Evolutionary conservation across 2,113 vertebrate genomes (phyloP).

Genomic region (Zeus faber): DNA sequence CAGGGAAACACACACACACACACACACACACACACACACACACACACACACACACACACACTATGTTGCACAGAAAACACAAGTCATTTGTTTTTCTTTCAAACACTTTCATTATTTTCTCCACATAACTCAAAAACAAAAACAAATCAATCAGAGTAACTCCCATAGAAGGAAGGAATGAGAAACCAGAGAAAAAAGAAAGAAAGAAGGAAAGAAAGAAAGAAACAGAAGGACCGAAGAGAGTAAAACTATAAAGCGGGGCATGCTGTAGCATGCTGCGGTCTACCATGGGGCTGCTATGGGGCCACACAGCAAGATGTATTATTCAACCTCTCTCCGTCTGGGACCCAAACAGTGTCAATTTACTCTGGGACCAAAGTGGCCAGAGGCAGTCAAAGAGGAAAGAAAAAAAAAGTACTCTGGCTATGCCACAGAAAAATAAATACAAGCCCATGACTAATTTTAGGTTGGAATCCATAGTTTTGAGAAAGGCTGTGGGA

Average conservation of each 20-base stretch:
- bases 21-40: slow-evolving; percentile 10
- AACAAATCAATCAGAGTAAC: slow-evolving; percentile 51
- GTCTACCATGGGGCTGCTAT: slow-evolving; percentile 34
- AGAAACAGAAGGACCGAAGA: slow-evolving; percentile 31
- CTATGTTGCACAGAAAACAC: slow-evolving; percentile 16
- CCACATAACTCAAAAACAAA: slow-evolving; percentile 68
- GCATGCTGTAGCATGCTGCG: slow-evolving; percentile 73
- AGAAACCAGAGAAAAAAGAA: slow-evolving; percentile 3
- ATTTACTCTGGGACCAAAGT: slow-evolving; percentile 13
- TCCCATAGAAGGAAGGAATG: slow-evolving; percentile 43
- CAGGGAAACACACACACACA: slow-evolving; percentile 7
- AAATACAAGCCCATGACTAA: too few species aligned
- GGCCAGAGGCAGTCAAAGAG: not conserved
- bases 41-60: not conserved
- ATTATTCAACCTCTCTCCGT: slow-evolving; percentile 25
- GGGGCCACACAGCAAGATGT: slow-evolving; percentile 46
- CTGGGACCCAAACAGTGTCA: slow-evolving; percentile 36
- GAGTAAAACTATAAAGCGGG: slow-evolving; percentile 54
- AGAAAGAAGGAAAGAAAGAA: slow-evolving; percentile 34
- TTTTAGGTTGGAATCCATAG: slow-evolving; percentile 16
- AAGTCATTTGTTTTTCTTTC: slow-evolving; percentile 52
- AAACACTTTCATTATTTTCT: slow-evolving; percentile 74
- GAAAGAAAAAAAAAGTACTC: not conserved
- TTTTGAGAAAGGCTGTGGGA: too few species aligned
- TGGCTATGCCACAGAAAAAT: too few species aligned